These are phyloP conservation scores for Genyomyrus donnyi DNA, from an alignment of 2,113 vertebrate species.

Conservation along the genomic window DNA sequence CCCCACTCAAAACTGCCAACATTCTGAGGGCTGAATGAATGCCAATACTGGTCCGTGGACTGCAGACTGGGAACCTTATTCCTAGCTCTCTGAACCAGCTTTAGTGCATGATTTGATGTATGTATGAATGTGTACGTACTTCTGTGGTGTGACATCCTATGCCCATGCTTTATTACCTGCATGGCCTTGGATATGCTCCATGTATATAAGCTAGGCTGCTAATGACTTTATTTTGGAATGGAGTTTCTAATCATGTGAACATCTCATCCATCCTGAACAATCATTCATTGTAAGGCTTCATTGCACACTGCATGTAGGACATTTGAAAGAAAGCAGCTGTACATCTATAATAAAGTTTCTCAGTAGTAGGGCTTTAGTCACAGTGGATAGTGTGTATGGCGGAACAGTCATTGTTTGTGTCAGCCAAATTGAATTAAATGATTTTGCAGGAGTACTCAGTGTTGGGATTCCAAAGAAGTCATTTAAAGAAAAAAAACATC, in stretches of 20 bases:
- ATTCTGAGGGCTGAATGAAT: neutral
- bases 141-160: neutral
- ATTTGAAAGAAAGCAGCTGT: neutral
- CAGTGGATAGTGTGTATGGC: neutral
- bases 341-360: neutral
- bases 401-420: neutral
- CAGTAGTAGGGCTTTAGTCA: neutral
- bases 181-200: neutral
- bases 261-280: neutral
- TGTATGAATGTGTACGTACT: neutral
- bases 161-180: neutral
- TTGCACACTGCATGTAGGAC: neutral
- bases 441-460: neutral
- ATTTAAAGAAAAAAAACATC: neutral
- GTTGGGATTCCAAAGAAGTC: neutral
- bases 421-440: neutral
- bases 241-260: neutral
- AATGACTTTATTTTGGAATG: neutral
- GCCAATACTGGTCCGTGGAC: neutral
- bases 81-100: neutral
- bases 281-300: neutral
- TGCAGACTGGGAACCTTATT: neutral
- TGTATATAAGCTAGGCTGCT: neutral
- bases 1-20: neutral
- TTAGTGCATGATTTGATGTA: neutral